Percentiles rank a stretch among this genome's conserved stretches.
Evolutionary conservation across 2,113 vertebrate genomes (phyloP).

Genomic region (Brachyhypopomus occidentalis): DNA sequence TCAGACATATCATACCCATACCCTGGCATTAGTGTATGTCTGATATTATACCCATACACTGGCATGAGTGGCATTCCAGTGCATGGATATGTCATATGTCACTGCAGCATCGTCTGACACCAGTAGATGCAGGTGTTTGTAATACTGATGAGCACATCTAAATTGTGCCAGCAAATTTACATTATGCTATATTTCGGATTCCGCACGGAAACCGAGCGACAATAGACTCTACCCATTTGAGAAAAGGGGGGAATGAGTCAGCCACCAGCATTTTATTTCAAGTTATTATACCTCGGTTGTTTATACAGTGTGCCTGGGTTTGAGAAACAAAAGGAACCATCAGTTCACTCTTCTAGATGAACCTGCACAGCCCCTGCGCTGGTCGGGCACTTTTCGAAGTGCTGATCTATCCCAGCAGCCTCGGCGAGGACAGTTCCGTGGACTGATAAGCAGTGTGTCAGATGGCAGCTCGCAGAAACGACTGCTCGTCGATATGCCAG

Average conservation of each 20-base stretch:
- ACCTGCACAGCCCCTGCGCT: not conserved
- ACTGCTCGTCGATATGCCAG: not conserved
- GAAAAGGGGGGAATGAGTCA: not conserved
- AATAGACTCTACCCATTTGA: not conserved
- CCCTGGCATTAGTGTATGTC: no score
- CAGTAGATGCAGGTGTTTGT: no score
- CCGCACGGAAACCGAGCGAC: not conserved
- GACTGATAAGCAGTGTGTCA: slow-evolving; percentile 8
- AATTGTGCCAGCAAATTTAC: not conserved
- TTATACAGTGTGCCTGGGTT: not conserved
- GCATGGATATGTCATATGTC: no score
- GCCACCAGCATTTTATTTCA: not conserved
- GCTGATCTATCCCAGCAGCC: slow-evolving; percentile 1
- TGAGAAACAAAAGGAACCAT: not conserved
- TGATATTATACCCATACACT: no score
- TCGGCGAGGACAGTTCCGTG: not conserved
- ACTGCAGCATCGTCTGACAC: no score
- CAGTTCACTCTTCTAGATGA: not conserved
- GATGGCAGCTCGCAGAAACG: slow-evolving; percentile 2
- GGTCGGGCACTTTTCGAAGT: not conserved
- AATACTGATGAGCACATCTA: not conserved
- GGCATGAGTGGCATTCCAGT: no score
- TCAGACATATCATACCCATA: no score
- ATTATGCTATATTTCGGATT: not conserved
- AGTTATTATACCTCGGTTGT: not conserved